Evolutionary conservation across 37 sponge, comb jelly and placozoan species (phyloP), one percentile per base, ranked within the genome.

Genomic region (Agelas oroides): DNA sequence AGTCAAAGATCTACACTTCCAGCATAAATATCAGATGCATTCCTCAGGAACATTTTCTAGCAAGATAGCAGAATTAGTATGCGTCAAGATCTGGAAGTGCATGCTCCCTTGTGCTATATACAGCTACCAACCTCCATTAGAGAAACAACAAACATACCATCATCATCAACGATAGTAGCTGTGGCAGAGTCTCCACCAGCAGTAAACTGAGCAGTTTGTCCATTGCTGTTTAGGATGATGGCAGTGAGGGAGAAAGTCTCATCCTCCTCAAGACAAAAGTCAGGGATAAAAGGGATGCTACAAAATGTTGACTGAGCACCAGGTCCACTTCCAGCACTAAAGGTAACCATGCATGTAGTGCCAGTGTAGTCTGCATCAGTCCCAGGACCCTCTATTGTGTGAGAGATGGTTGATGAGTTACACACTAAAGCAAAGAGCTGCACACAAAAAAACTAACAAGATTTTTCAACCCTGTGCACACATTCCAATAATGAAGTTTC

Each of bases 121-220:
- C n/a, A n/a, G n/a, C n/a, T n/a, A n/a, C n/a, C n/a, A n/a, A n/a
- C n/a, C n/a, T n/a, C n/a, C n/a, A n/a, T n/a, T n/a, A n/a, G n/a
- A n/a, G n/a, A n/a, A n/a, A n/a, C n/a, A n/a, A n/a, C n/a, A n/a
- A n/a, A 32, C 75, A 28, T 57, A 77, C 63, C 40, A 66, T 79
- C 80, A 24, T 79, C 31, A 23, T 79, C 80, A 28, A 24, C 32
- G 33, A 79, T 79, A 5, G 21, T 65, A 54, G 66, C 53, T 27
- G 55, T 52, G 33, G 80, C 80, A 28, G 53, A 27, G 56, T 40
- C 69, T 38, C 68, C 68, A 30, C 31, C 20, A 79, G 21, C 20
- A 77, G 46, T 60, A n/a, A 65, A 30, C 20, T 17, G 21, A 8
- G 31, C 33, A 46, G 54, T 24, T 27, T 53, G 53, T 25, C n/a